Percentiles rank a stretch among this genome's conserved stretches.
These are phyloP conservation scores for Caloenas nicobarica DNA, from an alignment of 2,113 vertebrate species.

Conservation along the genomic window DNA sequence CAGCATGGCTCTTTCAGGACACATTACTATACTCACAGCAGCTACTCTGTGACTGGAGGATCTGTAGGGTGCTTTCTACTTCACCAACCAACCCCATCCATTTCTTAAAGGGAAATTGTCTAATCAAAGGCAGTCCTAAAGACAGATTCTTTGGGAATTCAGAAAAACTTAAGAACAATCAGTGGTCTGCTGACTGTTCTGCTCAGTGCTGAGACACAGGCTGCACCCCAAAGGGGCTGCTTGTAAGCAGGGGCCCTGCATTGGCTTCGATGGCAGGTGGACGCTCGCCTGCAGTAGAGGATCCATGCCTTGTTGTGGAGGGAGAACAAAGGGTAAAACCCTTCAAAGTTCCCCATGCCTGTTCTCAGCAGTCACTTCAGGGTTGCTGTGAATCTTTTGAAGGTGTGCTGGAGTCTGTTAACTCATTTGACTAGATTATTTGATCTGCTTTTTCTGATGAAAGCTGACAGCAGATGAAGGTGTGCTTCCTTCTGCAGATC, in stretches of 20 bases:
- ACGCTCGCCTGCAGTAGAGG: background rate
- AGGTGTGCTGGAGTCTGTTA: background rate
- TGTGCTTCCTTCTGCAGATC: background rate
- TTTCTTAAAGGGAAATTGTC: background rate
- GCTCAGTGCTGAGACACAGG: background rate
- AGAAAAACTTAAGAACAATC: background rate
- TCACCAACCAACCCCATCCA: background rate
- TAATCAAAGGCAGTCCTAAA: background rate
- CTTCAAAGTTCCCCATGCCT: background rate
- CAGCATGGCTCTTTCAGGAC: background rate
- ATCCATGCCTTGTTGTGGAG: background rate
- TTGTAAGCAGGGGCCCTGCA: background rate
- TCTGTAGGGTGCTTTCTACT: background rate
- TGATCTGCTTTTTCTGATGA: background rate
- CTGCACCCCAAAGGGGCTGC: background rate
- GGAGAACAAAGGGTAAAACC: background rate
- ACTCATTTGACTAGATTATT: background rate
- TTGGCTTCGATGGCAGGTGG: background rate
- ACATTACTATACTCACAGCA: fast-evolving
- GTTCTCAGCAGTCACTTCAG: background rate
- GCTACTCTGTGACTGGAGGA: background rate
- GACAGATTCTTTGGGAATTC: background rate
- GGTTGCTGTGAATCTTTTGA: background rate
- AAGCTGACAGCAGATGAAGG: background rate
- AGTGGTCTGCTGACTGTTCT: background rate